Evolutionary conservation across 1,140 invertebrate genomes (phyloP).

Genomic region (Elymnias hypermnestra): DNA sequence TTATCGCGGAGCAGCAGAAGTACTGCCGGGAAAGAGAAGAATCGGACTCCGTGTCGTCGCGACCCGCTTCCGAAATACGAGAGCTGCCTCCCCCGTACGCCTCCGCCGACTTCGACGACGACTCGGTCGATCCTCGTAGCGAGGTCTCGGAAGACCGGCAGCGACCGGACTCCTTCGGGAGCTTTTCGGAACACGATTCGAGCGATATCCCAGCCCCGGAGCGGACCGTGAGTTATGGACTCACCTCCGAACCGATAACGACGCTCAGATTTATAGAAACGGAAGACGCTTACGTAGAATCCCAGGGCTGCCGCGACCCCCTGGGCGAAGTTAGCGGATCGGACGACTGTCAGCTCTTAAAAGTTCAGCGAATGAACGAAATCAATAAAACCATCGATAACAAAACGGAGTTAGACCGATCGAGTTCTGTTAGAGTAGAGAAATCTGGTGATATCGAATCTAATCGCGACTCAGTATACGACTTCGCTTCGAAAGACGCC

Average conservation of each 20-base stretch:
- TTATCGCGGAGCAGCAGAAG: conserved; percentile 86
- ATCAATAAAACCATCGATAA: conserved; percentile 66
- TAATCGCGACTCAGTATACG: conserved; percentile 53
- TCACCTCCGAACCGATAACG: conserved; percentile 60
- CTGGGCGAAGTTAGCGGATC: too few species aligned
- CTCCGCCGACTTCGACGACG: conserved; percentile 63
- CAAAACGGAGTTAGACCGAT: conserved; percentile 35
- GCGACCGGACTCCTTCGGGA: conserved; percentile 64
- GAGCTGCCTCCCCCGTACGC: conserved; percentile 71
- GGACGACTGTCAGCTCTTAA: conserved; percentile 59
- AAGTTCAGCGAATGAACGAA: conserved; percentile 73
- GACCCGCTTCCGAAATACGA: conserved; percentile 71
- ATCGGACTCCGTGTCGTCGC: conserved; percentile 74
- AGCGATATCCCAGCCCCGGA: conserved; percentile 50
- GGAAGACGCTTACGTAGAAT: conserved; percentile 64
- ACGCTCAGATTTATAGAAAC: conserved; percentile 64
- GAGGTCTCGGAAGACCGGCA: conserved; percentile 65
- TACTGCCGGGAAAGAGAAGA: conserved; percentile 79
- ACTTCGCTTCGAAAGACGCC: conserved; percentile 59
- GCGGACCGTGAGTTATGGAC: conserved; percentile 37
- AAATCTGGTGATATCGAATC: conserved; percentile 48
- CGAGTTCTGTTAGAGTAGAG: conserved; percentile 37
- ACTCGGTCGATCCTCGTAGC: conserved; percentile 63
- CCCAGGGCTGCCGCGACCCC: too few species aligned
- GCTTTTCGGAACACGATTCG: conserved; percentile 67